Conservation (phyloP, 2,888 invertebrate genomes). For the Atherix ibis region DNA sequence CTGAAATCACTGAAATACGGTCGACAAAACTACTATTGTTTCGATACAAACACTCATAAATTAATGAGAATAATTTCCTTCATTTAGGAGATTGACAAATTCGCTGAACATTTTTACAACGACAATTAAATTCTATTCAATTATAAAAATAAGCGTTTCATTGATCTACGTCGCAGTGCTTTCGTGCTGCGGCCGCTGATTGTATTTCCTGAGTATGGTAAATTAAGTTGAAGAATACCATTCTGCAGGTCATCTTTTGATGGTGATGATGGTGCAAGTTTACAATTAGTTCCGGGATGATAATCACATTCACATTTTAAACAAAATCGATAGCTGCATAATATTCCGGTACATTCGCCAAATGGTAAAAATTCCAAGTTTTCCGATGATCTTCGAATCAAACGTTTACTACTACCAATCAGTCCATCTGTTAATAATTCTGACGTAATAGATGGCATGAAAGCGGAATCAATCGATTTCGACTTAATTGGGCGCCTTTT, state of each 20-base stretch:
- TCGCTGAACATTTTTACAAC: too few relatives aligned
- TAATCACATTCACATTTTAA: slow-evolving; percentile 18
- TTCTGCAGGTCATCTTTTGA: slow-evolving; percentile 16
- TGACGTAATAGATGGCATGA: background rate
- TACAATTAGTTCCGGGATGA: slow-evolving; percentile 21
- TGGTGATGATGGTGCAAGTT: slow-evolving; percentile 20
- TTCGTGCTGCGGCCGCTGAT: slow-evolving; percentile 1
- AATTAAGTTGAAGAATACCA: slow-evolving; percentile 2
- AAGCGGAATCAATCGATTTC: slow-evolving; percentile 7
- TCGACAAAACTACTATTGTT: too few relatives aligned
- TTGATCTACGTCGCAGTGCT: slow-evolving; percentile 5
- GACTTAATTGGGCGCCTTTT: slow-evolving; percentile 7
- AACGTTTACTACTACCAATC: background rate
- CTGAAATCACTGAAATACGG: too few relatives aligned
- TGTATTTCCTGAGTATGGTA: slow-evolving; percentile 1
- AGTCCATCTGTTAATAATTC: background rate
- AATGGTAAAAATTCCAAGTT: slow-evolving; percentile 1
- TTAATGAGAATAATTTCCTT: too few relatives aligned
- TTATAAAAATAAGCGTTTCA: slow-evolving; percentile 10
- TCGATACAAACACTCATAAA: too few relatives aligned
- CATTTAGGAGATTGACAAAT: too few relatives aligned
- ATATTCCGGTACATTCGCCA: slow-evolving; percentile 8
- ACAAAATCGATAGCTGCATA: slow-evolving; percentile 21
- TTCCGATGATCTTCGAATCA: background rate
- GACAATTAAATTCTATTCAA: too few relatives aligned